Evolutionary conservation across 2,113 vertebrate genomes (phyloP).

Genomic region (Xyrauchen texanus): DNA sequence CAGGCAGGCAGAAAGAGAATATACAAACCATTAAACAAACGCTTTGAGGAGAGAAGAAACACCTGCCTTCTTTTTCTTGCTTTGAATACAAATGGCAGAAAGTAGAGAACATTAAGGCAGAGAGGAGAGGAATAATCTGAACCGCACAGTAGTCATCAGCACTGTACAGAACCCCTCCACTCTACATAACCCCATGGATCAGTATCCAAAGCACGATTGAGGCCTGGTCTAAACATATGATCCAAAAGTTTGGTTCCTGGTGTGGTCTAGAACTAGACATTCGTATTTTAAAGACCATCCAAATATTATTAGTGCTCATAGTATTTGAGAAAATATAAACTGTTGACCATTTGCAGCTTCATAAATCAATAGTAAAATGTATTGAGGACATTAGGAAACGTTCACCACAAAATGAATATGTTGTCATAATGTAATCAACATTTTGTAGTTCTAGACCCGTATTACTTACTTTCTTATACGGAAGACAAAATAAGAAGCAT

Average conservation of each 20-base stretch:
- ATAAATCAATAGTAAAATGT: background rate
- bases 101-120: conserved; percentile 56
- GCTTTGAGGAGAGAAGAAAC: conserved; percentile 63
- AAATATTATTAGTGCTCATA: background rate
- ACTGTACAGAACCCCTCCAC: no score
- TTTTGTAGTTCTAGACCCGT: no score
- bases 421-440: no score
- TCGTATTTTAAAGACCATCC: no score
- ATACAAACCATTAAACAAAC: conserved; percentile 77
- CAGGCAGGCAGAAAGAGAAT: conserved; percentile 73
- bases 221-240: no score
- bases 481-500: no score
- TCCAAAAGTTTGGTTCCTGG: background rate
- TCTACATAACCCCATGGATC: background rate
- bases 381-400: no score
- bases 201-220: background rate
- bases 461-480: no score
- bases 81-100: conserved; percentile 64
- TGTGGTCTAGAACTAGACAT: background rate
- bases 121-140: no score
- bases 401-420: no score
- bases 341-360: background rate
- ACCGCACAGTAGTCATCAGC: no score
- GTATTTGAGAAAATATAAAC: background rate
- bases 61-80: conserved; percentile 65